Evolutionary conservation across 2,888 invertebrate species (phyloP), one percentile per base, ranked within the genome.

Genomic region (Parnassius smintheus): DNA sequence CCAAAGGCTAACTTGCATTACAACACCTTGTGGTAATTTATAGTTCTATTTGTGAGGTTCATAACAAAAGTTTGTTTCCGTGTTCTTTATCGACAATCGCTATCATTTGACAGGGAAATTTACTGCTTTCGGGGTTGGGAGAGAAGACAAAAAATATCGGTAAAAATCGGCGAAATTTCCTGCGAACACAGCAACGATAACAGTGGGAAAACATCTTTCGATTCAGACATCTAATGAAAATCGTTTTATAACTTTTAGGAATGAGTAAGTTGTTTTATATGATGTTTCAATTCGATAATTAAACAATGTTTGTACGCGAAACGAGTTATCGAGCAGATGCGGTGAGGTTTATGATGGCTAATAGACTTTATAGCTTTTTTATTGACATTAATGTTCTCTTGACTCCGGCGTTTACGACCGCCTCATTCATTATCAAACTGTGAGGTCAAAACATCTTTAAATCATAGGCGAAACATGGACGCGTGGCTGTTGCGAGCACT

Each of bases 381-480:
- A 91, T 91, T 91, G 91, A 90, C 89, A 86, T 87, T 90, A 89
- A 91, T 91, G 91, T 88, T 85, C 90, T 85, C 84, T 84, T 85
- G 83, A 88, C 82, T 88, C 83, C 80, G 75, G 72, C 90, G 88
- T 88, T 91, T 89, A 90, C 85, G 85, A 88, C 80, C 86, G 77
- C 68, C 89, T 89, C 90, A 83, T 91, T 91, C 88, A 89, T 90
- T 90, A 91, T 86, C 88, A 85, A 90, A 88, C 85, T 81, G 80
- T 77, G 81, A 86, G 91, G 89, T 89, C 89, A 84, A 78, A 86
- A 84, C 86, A 85, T 83, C 78, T 83, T 81, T 90, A 89, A 90
- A 91, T 90, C 88, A 89, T 86, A 82, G 74, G 77, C 76, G 75
- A 75, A 83, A 78, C 79, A 83, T 81, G 79, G 77, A 78, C 76